These are phyloP conservation scores for Platichthys flesus DNA, from an alignment of 2,113 vertebrate genomes.

Conservation along the genomic window DNA sequence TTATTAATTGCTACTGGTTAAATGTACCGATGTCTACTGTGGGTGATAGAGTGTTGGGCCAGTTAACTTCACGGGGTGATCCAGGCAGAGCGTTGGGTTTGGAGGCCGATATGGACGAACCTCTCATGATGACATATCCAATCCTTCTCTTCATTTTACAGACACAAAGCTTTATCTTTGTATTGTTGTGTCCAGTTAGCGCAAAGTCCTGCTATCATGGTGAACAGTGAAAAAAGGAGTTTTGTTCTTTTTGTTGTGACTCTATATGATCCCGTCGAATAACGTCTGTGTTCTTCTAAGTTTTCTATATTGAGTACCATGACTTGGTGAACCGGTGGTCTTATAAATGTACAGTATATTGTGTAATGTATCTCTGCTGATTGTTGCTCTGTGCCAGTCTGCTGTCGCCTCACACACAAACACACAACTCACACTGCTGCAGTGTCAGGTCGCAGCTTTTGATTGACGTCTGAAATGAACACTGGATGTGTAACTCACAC, in stretches of 20 bases:
- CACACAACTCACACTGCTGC: slow-evolving; percentile 16
- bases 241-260: slow-evolving; percentile 24
- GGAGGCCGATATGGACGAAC: slow-evolving; percentile 6
- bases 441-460: not conserved
- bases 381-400: slow-evolving; percentile 61
- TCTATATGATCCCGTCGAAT: slow-evolving; percentile 49
- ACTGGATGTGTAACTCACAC: slow-evolving; percentile 5
- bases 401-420: slow-evolving; percentile 34
- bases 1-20: not conserved
- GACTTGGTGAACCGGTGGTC: slow-evolving; percentile 48
- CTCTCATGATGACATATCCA: slow-evolving; percentile 19
- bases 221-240: slow-evolving; percentile 18
- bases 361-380: slow-evolving; percentile 58
- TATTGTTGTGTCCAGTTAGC: slow-evolving; percentile 21
- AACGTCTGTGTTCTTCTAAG: slow-evolving; percentile 46
- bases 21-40: not conserved
- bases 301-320: slow-evolving; percentile 53
- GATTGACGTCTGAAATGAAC: slow-evolving; percentile 33
- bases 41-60: not conserved
- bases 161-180: slow-evolving; percentile 24
- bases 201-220: slow-evolving; percentile 34
- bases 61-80: not conserved
- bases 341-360: slow-evolving; percentile 58
- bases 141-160: slow-evolving; percentile 25
- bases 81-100: slow-evolving; percentile 3